These are phyloP conservation scores for Amyelois transitella DNA, from an alignment of 1,140 invertebrate species.

Conservation along the genomic window DNA sequence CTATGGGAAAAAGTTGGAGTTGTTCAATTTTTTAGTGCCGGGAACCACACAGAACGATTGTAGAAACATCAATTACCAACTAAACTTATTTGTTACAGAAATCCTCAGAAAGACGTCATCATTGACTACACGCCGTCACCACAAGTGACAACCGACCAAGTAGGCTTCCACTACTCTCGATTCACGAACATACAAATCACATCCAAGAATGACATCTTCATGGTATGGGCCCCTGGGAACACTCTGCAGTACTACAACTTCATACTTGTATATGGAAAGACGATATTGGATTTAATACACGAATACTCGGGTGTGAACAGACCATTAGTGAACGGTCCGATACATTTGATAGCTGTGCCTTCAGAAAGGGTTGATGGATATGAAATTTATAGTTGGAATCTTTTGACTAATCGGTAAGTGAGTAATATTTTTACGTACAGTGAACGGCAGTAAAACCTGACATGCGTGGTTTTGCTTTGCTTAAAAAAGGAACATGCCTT, in stretches of 20 bases:
- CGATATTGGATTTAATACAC: conserved; percentile 47
- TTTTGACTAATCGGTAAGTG: conserved; percentile 56
- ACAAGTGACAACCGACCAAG: conserved; percentile 46
- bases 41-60: too few relatives aligned
- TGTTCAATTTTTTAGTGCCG: too few relatives aligned
- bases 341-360: conserved; percentile 56
- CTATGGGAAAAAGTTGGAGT: too few relatives aligned
- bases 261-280: conserved; percentile 41
- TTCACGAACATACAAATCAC: conserved; percentile 26
- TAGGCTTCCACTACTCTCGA: conserved; percentile 53
- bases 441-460: too few relatives aligned
- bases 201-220: conserved; percentile 37
- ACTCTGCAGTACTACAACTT: conserved; percentile 34
- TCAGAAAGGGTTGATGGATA: conserved; percentile 34
- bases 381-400: conserved; percentile 57
- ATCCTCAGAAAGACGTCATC: conserved; percentile 31
- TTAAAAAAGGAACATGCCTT: too few relatives aligned
- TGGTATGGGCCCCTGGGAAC: conserved; percentile 45
- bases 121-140: conserved; percentile 52
- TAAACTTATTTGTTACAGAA: conserved; percentile 28
- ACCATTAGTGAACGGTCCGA: conserved; percentile 45
- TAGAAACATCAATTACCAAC: too few relatives aligned
- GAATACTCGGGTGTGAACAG: conserved; percentile 36
- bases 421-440: too few relatives aligned
- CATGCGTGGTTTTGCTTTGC: too few relatives aligned